Evolutionary conservation across 2,113 vertebrate species (phyloP), one percentile per base, ranked within the genome.

Genomic region (Acinonyx jubatus): DNA sequence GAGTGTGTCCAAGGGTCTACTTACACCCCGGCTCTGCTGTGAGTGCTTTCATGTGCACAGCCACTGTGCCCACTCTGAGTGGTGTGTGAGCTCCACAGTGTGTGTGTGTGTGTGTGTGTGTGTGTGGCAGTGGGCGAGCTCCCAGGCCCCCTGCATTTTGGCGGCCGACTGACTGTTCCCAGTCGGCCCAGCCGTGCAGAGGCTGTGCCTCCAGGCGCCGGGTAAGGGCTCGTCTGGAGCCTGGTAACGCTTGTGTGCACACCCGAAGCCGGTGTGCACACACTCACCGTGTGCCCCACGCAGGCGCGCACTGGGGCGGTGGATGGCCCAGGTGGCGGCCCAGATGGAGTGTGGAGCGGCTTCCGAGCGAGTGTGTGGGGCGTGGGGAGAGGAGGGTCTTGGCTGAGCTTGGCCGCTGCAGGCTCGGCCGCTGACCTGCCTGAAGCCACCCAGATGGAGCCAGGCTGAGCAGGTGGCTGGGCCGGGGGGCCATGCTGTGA

Each of bases 401-500:
- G 98, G 97, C 97, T 41, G 86, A 96, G 95, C 57, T 2, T 1
- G 8, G 81, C 86, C 36, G 13, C 94, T 92, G 94, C 83, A 36
- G 96, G 94, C 97, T 91, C 18, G 11, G 94, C 88, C 31, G 23
- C 87, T 79, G 93, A 97, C 97, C 97, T 87, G 95, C 97, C 97
- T 52, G 93, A 27, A 95, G 98, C 94, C 95, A 93, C 97, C 97
- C 98, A 98, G 96, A 98, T 97, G 97, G 97, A 97, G 94, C 92
- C 31, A 8, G 94, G 97, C 91, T 91, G 97, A 98, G 98, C 98
- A 98, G 98, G 98, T 98, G 98, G 97, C 96, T 16, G 21, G 23
- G 80, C 82, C 14, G 23, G 5, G 68, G 95, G 97, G 87, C 95
- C 82, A 0, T 55, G 92, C 92, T 80, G 86, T 63, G 89, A 83